Evolutionary conservation across 2,113 vertebrate species (phyloP).

Genomic region (Penelope pileata): DNA sequence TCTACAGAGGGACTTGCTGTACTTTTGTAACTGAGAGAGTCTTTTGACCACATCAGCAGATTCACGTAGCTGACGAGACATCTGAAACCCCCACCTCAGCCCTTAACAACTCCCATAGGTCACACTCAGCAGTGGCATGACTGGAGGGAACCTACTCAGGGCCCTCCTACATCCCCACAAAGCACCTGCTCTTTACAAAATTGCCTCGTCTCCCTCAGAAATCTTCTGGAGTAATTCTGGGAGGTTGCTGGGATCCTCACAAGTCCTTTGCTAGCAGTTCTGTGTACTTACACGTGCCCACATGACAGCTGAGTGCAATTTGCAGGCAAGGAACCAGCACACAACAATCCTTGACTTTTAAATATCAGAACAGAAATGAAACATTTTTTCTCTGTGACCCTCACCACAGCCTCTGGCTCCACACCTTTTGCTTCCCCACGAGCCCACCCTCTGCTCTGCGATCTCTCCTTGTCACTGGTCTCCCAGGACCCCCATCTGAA

Average conservation of each 20-base stretch:
- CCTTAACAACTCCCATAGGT: not conserved
- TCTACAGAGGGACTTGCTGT: not conserved
- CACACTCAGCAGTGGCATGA: not conserved
- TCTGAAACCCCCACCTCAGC: not conserved
- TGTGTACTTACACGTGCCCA: not conserved
- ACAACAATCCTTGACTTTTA: rapidly evolving
- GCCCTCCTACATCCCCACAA: not conserved
- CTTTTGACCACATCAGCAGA: not conserved
- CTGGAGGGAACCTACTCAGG: not conserved
- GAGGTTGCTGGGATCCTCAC: not conserved
- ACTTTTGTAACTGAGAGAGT: not conserved
- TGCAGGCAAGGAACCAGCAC: not conserved
- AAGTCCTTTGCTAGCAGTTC: not conserved
- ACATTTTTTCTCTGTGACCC: not conserved
- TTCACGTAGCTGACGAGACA: not conserved
- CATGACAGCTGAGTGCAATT: not conserved
- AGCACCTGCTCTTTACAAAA: not conserved
- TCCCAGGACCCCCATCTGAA: not conserved
- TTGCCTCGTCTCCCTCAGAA: not conserved
- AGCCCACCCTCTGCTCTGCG: not conserved
- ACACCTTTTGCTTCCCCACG: not conserved
- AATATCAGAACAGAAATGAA: not conserved
- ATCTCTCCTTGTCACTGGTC: not conserved
- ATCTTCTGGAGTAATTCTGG: not conserved
- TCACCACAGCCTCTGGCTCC: not conserved